A percentile compares a stretch with the other conserved stretches of the same genome.
phyloP scores from a whole-genome alignment of 2,113 vertebrate species.

The Xenopus laevis region DNA sequence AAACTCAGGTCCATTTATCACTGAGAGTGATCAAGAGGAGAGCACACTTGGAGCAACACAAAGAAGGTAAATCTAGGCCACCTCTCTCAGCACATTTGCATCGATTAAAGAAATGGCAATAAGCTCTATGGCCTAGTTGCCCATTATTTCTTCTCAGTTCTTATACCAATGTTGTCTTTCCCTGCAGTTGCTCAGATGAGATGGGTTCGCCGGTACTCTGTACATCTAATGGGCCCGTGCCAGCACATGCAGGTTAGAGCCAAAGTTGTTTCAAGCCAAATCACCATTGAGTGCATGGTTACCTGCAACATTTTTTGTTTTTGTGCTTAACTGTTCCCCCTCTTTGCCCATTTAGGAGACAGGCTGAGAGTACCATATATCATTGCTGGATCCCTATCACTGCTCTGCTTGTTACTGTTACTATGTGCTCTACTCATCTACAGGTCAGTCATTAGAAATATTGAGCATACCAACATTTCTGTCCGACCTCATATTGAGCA shows the following conservation, averaged over 20 bases:
- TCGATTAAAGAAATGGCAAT: too few relatives aligned
- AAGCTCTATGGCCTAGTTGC: not conserved
- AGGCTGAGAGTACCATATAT: slow-evolving; percentile 89
- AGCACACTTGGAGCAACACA: slow-evolving; percentile 57
- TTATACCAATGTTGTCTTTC: slow-evolving; percentile 43
- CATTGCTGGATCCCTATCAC: slow-evolving; percentile 84
- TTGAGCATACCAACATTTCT: not conserved
- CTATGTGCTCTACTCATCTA: slow-evolving; percentile 88
- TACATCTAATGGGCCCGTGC: slow-evolving; percentile 59
- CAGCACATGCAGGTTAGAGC: slow-evolving; percentile 67
- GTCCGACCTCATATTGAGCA: not conserved
- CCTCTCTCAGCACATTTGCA: not conserved
- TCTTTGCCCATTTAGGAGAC: slow-evolving; percentile 68
- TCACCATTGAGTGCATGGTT: too few relatives aligned
- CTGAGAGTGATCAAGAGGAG: slow-evolving; percentile 67
- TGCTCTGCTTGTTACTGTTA: slow-evolving; percentile 85
- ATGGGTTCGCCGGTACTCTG: slow-evolving; percentile 62
- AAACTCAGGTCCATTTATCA: slow-evolving; percentile 56
- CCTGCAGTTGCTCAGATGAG: slow-evolving; percentile 69
- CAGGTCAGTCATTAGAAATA: slow-evolving; percentile 65
- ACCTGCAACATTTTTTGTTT: too few relatives aligned
- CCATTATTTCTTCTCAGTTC: too few relatives aligned
- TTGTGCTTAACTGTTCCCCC: not conserved
- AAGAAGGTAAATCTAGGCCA: slow-evolving; percentile 70
- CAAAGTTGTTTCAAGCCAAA: too few relatives aligned